phyloP scores from a whole-genome alignment of 2,888 invertebrate genomes.

The Xestobium rufovillosum region DNA sequence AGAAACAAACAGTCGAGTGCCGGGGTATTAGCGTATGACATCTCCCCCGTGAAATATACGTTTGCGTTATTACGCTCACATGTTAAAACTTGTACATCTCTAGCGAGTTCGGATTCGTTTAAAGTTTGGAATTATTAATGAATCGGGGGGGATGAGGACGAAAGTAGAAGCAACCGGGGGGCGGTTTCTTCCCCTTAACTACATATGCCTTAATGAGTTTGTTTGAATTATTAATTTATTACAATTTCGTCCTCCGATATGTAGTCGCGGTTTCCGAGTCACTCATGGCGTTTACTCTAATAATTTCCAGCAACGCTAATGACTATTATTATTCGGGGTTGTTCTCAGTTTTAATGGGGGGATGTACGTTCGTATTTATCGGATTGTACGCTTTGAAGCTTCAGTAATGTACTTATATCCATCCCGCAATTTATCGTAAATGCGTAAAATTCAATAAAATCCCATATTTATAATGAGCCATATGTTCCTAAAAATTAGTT shows the following conservation, averaged over 20 bases:
- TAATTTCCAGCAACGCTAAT: constrained; percentile 3
- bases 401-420: too few species aligned
- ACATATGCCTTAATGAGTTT: constrained; percentile 41
- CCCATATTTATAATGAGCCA: too few species aligned
- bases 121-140: constrained; percentile 42
- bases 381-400: too few species aligned
- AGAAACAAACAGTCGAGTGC: too few species aligned
- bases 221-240: constrained; percentile 42
- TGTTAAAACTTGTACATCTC: constrained; percentile 38
- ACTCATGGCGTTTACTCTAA: constrained; percentile 4
- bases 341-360: too few species aligned
- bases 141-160: constrained; percentile 39
- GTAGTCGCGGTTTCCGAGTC: constrained; percentile 19
- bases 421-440: too few species aligned
- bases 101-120: constrained; percentile 39
- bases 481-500: too few species aligned
- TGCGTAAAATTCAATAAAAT: too few species aligned
- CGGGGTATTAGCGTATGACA: constrained; percentile 26
- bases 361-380: too few species aligned
- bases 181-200: too few species aligned
- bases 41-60: constrained; percentile 30
- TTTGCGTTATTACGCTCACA: constrained; percentile 38
- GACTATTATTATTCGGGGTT: not conserved
- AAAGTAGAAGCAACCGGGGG: too few species aligned
- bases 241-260: constrained; percentile 33